A percentile compares a stretch with the other conserved stretches of the same genome.
These are phyloP conservation scores for Amazonetta brasiliensis DNA, from an alignment of 2,797 vertebrate genomes.

Conservation along the genomic window DNA sequence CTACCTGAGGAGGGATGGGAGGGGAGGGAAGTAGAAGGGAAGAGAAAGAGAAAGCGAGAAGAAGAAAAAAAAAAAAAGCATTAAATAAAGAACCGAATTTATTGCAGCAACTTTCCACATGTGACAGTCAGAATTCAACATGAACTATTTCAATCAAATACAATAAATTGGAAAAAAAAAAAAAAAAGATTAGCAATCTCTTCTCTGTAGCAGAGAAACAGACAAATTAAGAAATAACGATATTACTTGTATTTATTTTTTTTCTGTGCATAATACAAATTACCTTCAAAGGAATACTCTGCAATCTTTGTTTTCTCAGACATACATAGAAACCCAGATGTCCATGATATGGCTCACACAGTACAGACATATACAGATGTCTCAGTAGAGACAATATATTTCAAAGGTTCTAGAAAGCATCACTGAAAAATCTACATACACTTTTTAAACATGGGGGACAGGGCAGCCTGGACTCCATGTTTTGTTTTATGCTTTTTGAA, in stretches of 20 bases:
- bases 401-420: background rate
- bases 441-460: background rate
- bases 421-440: background rate
- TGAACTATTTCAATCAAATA: background rate
- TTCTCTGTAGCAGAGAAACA: background rate
- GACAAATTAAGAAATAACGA: background rate
- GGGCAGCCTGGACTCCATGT: background rate
- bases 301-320: background rate
- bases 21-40: background rate
- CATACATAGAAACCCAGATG: background rate
- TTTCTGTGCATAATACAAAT: background rate
- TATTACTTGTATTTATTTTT: fast-evolving
- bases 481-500: background rate
- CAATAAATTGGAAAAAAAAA: background rate
- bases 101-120: constrained; percentile 30
- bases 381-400: background rate
- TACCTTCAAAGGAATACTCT: background rate
- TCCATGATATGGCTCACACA: background rate
- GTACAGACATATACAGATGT: background rate
- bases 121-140: background rate
- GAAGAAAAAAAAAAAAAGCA: constrained; percentile 32
- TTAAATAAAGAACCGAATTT: constrained; percentile 46
- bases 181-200: background rate
- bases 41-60: background rate
- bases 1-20: constrained; percentile 77